Evolutionary conservation across 2,888 invertebrate species (phyloP), one percentile per base, ranked within the genome.

Genomic region (Leptopterna dolabrata): DNA sequence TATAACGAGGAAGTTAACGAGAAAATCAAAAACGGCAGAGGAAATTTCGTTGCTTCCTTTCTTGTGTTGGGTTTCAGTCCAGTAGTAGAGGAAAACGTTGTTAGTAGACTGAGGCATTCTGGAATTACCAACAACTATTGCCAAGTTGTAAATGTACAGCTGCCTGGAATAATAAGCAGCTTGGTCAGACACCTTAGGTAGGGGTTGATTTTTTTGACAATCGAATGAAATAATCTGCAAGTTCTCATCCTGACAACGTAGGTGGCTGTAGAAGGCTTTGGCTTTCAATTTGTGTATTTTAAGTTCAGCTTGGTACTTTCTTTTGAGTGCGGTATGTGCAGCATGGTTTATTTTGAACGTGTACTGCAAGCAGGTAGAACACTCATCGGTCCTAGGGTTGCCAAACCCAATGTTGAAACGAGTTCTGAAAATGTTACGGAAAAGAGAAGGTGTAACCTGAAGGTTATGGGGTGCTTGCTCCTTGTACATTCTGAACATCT

Each of bases 161-260:
- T 71, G 73, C 14, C 73, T 7, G 3, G 19, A 19, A 19, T 71
- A 71, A 16, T 71, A 71, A 2, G 73, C 29, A 19, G 24, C 3
- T 16, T 71, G 73, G 24, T 71, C 73, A 3, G 11, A 16, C 73
- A 71, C 73, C 3, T 19, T 9, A 13, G 73, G 73, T 2, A 71
- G 73, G 73, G 16, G 11, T 71, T 71, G 73, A 71, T 71, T 71
- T 24, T 71, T 71, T 71, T 71, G 73, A 14, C 70, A 70, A 14
- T 70, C 70, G 14, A 70, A 71, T 71, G 14, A 71, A 16, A 24
- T 13, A 14, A 16, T 51, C 7, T 9, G 11, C 6, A 11, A 3
- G 7, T 7, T 16, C 11, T 9, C 3, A 14, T 51, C 14, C 7
- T 51, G 13, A 3, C 16, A 13, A 3, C 3, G 3, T 9, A 51